Base-by-base conservation (phyloP, 2,113 vertebrate genomes). In the Aldabrachelys gigantea region DNA sequence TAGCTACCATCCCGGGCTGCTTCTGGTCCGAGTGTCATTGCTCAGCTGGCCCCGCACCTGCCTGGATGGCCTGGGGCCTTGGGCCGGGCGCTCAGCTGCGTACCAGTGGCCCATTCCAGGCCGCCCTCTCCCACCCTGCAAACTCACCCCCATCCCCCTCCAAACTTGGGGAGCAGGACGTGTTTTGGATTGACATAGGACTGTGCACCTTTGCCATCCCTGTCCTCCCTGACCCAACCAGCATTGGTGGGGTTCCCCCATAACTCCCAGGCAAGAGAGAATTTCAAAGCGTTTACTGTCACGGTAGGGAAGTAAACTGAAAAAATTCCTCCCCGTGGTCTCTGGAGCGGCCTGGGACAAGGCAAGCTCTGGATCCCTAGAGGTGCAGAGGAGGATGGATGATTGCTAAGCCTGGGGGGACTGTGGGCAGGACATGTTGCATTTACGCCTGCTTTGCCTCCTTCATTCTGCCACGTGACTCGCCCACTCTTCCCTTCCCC, bases 1-100 rank as follows among this genome's bases (percentile, higher is more conserved):
- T 97, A 97, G 96, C 96, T 97, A 95, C 87, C 10, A 97, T 44
- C 95, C 94, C 12, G 25, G 91, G 93, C 90, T 89, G 94, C 89
- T 82, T 56, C 91, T 96, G 87, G 29, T 94, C 83, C 89, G 52
- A 13, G 24, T 75, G 3, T 25, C 89, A 75, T 96, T 91, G 80
- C 85, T 84, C 0, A 0, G 53, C 11, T 25, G 6, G 12, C 8
- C 24, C 24, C 1, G 8, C 31, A 8, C 25, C 29, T 27, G 24
- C 65, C 65, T 10, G 35, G 35, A n/a, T n/a, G 65, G 17, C 65
- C 65, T 7, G 16, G 31, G 8, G 65, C n/a, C 65, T 35, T n/a
- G 16, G 8, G 65, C 35, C n/a, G 65, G 16, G 35, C 19, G 17
- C 4, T 56, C 57, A 59, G 57, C 57, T 59, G 57, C 11, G 5